Percentiles rank a stretch among this genome's conserved stretches.
Conservation (phyloP, 2,888 invertebrate species). For the Alloplasta piceator region DNA sequence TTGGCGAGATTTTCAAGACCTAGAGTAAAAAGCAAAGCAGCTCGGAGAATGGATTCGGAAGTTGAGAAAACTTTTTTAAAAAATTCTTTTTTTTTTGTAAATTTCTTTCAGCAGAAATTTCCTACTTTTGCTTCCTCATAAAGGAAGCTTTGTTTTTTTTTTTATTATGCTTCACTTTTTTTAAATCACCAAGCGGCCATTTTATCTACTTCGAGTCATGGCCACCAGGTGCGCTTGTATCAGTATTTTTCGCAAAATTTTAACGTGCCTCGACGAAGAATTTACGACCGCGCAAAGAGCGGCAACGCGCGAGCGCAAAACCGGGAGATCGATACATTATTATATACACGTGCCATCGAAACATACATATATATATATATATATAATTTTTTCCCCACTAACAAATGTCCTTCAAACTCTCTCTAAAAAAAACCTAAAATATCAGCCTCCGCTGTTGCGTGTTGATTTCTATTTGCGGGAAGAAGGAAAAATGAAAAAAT, state of each 20-base stretch:
- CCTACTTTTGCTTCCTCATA: not conserved
- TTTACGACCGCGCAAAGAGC: slow-evolving; percentile 2
- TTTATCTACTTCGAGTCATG: not conserved
- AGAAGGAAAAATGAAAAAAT: not conserved
- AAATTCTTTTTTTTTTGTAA: too few species aligned
- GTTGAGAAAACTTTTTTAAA: too few species aligned
- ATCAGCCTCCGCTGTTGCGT: not conserved
- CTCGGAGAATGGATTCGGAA: too few species aligned
- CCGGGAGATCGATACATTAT: slow-evolving; percentile 47
- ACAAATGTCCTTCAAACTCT: not conserved
- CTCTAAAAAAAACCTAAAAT: not conserved
- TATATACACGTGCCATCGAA: slow-evolving; percentile 4
- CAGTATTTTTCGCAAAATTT: slow-evolving; percentile 20
- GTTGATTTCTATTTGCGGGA: not conserved
- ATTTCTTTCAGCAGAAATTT: too few species aligned
- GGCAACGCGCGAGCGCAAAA: slow-evolving; percentile 53
- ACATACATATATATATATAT: not conserved
- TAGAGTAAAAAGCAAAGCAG: too few species aligned
- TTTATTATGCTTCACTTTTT: not conserved
- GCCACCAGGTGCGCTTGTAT: not conserved
- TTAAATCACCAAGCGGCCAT: not conserved
- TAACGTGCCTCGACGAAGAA: slow-evolving; percentile 32
- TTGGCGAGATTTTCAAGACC: too few species aligned
- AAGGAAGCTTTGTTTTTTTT: too few species aligned
- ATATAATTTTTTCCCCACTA: not conserved